Base-by-base conservation (phyloP, 2,113 vertebrate genomes). In the Takifugu bimaculatus region DNA sequence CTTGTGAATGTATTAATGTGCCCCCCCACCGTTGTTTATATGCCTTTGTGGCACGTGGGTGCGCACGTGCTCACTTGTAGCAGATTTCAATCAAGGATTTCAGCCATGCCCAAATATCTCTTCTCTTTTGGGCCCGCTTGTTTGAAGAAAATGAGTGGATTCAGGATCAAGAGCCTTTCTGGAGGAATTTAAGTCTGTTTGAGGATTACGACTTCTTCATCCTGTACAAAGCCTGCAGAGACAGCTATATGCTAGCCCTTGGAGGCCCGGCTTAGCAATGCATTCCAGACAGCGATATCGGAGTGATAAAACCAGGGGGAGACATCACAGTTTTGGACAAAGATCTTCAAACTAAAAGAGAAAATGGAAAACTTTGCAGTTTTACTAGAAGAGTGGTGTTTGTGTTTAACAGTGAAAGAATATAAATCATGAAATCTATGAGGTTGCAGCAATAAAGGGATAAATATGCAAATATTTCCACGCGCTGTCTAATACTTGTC, bases 91-190 rank as follows among this genome's bases (percentile, higher is more conserved):
- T 88, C 70, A 69, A 82, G 78, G 88, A 59, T 7, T 75, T 72
- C 80, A 70, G 67, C 64, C 77, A 49, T 85, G 87, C 83, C 84
- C 83, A 82, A 77, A 84, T 71, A 86, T 62, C 75, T 57, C 74
- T 67, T 63, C 69, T 87, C 78, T 89, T 88, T 88, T 81, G 84
- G 85, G 74, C 72, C 63, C 42, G 81, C 76, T 54, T 78, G 90
- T 92, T 92, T 89, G 90, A 92, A 92, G 85, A 78, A 89, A 90
- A 89, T 75, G 76, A 93, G 77, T 84, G 81, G 81, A 83, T 77
- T 71, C 81, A 87, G 88, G 84, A 91, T 90, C 86, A 81, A 90
- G 87, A 89, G 87, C 70, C 86, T 57, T 71, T 87, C 80, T 86
- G 81, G 72, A 90, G 90, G 84, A 90, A 87, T 88, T 86, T 88